Percentiles rank a stretch among this genome's conserved stretches.
Conservation (phyloP, 2,888 invertebrate species). For the Lysandra bellargus region DNA sequence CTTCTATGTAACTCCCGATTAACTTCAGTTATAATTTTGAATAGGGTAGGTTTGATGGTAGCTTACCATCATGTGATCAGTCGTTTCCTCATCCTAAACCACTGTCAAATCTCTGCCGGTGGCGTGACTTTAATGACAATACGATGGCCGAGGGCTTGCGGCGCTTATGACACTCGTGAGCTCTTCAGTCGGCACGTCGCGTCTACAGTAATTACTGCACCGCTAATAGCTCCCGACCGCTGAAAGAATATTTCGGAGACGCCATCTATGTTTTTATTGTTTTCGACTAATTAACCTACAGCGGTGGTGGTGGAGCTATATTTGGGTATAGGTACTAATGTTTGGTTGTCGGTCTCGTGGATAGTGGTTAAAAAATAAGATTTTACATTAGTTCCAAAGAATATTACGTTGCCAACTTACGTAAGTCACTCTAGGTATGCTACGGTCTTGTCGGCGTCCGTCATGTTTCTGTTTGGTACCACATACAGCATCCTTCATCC, state of each 20-base stretch:
- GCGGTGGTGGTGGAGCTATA: neutral
- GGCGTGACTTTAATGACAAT: conserved; percentile 2
- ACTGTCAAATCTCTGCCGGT: neutral
- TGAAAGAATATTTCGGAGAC: neutral
- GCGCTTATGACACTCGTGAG: neutral
- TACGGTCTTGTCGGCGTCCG: too few relatives aligned
- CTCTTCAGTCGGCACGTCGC: conserved; percentile 6
- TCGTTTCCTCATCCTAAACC: neutral
- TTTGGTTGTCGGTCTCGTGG: too few relatives aligned
- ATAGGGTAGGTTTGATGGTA: too few relatives aligned
- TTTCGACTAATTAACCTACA: conserved; percentile 17
- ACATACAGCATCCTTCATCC: too few relatives aligned
- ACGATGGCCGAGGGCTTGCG: conserved; percentile 2
- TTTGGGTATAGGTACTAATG: neutral
- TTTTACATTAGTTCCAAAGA: too few relatives aligned
- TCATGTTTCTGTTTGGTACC: too few relatives aligned
- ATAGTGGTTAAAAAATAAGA: too few relatives aligned
- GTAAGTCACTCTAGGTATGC: too few relatives aligned
- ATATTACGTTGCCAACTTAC: too few relatives aligned
- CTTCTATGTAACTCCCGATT: too few relatives aligned
- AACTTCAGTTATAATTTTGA: too few relatives aligned
- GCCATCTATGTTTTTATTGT: conserved; percentile 31
- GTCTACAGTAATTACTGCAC: conserved; percentile 2
- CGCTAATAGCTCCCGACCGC: neutral
- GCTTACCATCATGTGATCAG: neutral